A percentile compares a stretch with the other conserved stretches of the same genome.
Evolutionary conservation across 1,140 invertebrate genomes (phyloP).

Genomic region (Chironomus striatipennis): DNA sequence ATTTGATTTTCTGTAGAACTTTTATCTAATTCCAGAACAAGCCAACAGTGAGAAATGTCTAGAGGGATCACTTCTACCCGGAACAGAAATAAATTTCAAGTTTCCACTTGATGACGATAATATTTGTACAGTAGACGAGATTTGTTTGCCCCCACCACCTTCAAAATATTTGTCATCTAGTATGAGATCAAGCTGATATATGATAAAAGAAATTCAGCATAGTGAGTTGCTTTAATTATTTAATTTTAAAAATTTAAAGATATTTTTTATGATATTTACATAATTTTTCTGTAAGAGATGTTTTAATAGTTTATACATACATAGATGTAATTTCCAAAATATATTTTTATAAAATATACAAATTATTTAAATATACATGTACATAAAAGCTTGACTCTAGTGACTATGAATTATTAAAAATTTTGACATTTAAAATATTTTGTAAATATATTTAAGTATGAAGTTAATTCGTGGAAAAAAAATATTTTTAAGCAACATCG

Average conservation of each 20-base stretch:
- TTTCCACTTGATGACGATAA: slow-evolving; percentile 40
- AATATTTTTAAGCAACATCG: no score
- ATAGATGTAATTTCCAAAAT: no score
- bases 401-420: no score
- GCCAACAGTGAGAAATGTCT: slow-evolving; percentile 26
- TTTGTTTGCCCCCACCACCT: slow-evolving; percentile 34
- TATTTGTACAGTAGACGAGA: slow-evolving; percentile 39
- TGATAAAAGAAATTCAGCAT: not conserved
- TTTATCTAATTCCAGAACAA: slow-evolving; percentile 15
- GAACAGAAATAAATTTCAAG: slow-evolving; percentile 40
- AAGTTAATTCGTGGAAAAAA: no score
- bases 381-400: no score
- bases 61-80: slow-evolving; percentile 30
- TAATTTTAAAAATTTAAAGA: not conserved
- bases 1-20: not conserved
- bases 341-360: no score
- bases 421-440: no score
- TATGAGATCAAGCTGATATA: slow-evolving; percentile 13
- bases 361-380: no score
- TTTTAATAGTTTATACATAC: no score
- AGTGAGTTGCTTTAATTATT: slow-evolving; percentile 7
- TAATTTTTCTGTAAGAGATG: not conserved
- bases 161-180: slow-evolving; percentile 25
- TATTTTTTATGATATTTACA: not conserved
- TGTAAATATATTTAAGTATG: no score